Evolutionary conservation across 2,888 invertebrate species (phyloP), one percentile per base, ranked within the genome.

Genomic region (Ametastegia equiseti): DNA sequence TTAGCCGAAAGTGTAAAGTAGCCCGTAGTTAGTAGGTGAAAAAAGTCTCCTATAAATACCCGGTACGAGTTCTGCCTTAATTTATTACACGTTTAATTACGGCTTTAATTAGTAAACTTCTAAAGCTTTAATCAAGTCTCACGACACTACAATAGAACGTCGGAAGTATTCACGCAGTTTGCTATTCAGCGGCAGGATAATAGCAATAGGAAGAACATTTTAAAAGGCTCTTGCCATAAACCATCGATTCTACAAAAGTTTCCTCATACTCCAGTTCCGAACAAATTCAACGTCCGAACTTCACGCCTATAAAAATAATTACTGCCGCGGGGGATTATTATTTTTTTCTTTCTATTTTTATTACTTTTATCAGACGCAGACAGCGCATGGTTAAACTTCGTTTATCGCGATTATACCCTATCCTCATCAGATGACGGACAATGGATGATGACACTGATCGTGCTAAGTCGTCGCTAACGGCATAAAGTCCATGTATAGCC

Each of bases 81-180:
- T 60, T 78, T 42, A 78, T 78, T 42, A 78, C 23, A 63, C 60
- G 42, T 78, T 78, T 27, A 63, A 60, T 78, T 33, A 50, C 60
- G 27, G 78, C 57, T 78, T 60, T 78, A 60, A 78, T 78, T 60
- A 63, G 27, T 78, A 42, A 60, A 42, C 60, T 78, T 78, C 42
- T 63, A 60, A 78, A 63, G 60, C 60, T 60, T 60, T 78, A 78
- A 78, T 78, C 60, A 78, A 60, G 78, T 42, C 78, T 63, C 15
- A 36, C 78, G 78, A 45, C 60, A 42, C 78, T 78, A 60, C 60
- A 78, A 78, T 39, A 75, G 60, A 7, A 42, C 78, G 42, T 60
- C 78, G 42, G 60, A 60, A 60, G 60, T 78, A 78, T 60, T 78
- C 27, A 60, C 30, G 42, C 2, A 23, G 27, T 15, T 36, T n/a